These are phyloP conservation scores for Gymnosoma rotundatum DNA, from an alignment of 2,888 invertebrate genomes.

Conservation along the genomic window DNA sequence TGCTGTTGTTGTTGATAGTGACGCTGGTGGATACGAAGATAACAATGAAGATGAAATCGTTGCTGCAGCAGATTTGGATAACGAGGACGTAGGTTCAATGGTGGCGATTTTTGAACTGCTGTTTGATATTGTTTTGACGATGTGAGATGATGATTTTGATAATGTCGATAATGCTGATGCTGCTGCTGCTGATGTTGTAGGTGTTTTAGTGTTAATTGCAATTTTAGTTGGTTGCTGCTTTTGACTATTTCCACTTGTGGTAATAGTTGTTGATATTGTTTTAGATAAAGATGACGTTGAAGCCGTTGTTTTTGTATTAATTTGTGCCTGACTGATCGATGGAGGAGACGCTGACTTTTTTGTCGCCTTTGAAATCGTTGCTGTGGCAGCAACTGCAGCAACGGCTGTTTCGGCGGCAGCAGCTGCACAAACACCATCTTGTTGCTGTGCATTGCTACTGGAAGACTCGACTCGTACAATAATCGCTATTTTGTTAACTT, in stretches of 20 bases:
- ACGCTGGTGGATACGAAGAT: constrained; percentile 49
- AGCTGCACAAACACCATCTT: constrained; percentile 76
- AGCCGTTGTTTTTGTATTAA: constrained; percentile 51
- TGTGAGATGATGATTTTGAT: constrained; percentile 35
- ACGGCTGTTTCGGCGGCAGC: constrained; percentile 72
- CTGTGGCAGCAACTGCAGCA: constrained; percentile 69
- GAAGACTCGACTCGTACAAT: constrained; percentile 78
- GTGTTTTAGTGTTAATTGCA: constrained; percentile 15
- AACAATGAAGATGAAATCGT: constrained; percentile 39
- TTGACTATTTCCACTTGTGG: constrained; percentile 48
- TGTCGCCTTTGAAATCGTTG: constrained; percentile 55
- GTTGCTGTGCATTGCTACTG: constrained; percentile 75
- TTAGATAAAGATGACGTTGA: constrained; percentile 44
- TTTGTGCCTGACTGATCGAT: constrained; percentile 46
- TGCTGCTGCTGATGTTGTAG: constrained; percentile 37
- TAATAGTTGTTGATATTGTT: constrained; percentile 41
- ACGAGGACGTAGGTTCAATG: constrained; percentile 38
- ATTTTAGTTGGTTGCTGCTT: constrained; percentile 39
- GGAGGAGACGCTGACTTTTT: constrained; percentile 62
- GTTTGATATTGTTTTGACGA: constrained; percentile 43
- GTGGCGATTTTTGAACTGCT: constrained; percentile 30
- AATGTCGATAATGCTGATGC: constrained; percentile 18
- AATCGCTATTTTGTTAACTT: constrained; percentile 76
- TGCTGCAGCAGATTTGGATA: constrained; percentile 41
- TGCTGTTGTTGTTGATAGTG: constrained; percentile 37